Conservation (phyloP, 2,888 invertebrate genomes). For the Merodon equestris region DNA sequence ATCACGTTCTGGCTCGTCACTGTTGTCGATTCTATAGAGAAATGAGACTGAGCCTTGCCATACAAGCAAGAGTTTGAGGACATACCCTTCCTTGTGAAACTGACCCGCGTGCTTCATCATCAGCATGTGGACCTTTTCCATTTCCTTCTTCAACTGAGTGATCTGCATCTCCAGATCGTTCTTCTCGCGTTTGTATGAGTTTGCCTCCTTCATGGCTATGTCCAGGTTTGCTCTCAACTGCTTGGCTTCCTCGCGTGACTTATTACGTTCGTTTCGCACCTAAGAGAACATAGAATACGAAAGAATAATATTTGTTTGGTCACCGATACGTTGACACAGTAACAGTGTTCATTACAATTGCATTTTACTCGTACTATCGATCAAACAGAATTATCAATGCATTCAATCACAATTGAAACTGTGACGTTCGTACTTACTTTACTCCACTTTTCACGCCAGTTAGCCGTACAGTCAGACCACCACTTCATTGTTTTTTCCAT, state of each 20-base stretch:
- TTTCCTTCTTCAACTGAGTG: slow-evolving; percentile 87
- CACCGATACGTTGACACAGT: slow-evolving; percentile 48
- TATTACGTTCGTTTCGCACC: slow-evolving; percentile 94
- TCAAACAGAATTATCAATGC: slow-evolving; percentile 55
- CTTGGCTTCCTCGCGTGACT: slow-evolving; percentile 93
- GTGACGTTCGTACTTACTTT: slow-evolving; percentile 82
- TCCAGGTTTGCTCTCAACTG: slow-evolving; percentile 90
- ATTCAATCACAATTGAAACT: slow-evolving; percentile 54
- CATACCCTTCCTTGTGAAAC: slow-evolving; percentile 80
- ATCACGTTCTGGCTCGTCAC: slow-evolving; percentile 77
- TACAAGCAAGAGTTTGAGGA: neutral
- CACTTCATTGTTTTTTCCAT: slow-evolving; percentile 99
- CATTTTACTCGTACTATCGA: too few species aligned
- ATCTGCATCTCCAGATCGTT: slow-evolving; percentile 88
- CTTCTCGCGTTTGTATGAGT: slow-evolving; percentile 87
- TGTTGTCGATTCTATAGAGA: slow-evolving; percentile 72
- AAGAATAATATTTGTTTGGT: slow-evolving; percentile 24
- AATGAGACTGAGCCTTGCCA: neutral
- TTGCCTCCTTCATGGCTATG: slow-evolving; percentile 86
- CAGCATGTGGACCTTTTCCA: slow-evolving; percentile 87
- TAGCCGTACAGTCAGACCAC: slow-evolving; percentile 99
- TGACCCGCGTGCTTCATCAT: slow-evolving; percentile 85
- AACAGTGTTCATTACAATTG: slow-evolving; percentile 25
- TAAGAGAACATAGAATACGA: slow-evolving; percentile 69
- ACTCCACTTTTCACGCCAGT: slow-evolving; percentile 98